Evolutionary conservation across 2,888 invertebrate species (phyloP).

Genomic region (Lepidocyrtoides sp.): DNA sequence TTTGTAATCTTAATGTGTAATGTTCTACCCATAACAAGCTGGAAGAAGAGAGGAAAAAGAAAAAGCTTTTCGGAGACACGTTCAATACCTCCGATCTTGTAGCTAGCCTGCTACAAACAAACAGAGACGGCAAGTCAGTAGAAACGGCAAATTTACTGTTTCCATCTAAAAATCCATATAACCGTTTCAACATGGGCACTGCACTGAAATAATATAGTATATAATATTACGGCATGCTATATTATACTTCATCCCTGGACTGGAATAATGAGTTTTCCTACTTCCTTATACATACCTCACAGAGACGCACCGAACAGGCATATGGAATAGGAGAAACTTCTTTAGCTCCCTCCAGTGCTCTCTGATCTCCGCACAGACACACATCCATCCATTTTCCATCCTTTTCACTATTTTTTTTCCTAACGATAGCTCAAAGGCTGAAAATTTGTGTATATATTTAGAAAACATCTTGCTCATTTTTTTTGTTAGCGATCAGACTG

Average conservation of each 20-base stretch:
- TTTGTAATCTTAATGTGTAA: conserved; percentile 42
- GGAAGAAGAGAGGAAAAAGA: too few relatives aligned
- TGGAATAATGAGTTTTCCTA: not conserved
- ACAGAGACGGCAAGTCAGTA: not conserved
- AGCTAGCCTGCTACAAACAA: not conserved
- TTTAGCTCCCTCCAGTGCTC: conserved; percentile 75
- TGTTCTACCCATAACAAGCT: not conserved
- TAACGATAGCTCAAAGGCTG: conserved; percentile 42
- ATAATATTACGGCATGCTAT: not conserved
- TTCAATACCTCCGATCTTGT: conserved; percentile 2
- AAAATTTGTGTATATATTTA: conserved; percentile 25
- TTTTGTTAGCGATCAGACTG: conserved; percentile 14
- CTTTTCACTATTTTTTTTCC: not conserved
- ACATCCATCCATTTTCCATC: conserved; percentile 64
- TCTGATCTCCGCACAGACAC: conserved; percentile 56
- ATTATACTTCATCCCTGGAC: too few relatives aligned
- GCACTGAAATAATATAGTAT: not conserved
- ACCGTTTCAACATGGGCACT: not conserved
- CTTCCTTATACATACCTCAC: not conserved
- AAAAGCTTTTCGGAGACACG: conserved; percentile 17
- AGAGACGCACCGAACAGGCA: conserved; percentile 62
- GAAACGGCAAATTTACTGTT: conserved; percentile 30
- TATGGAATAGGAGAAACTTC: conserved; percentile 62
- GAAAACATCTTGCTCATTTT: conserved; percentile 52
- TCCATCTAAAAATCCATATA: conserved; percentile 15